Conservation (phyloP, 92 coral and sea anemone genomes). For the Parazoanthus darwini region DNA sequence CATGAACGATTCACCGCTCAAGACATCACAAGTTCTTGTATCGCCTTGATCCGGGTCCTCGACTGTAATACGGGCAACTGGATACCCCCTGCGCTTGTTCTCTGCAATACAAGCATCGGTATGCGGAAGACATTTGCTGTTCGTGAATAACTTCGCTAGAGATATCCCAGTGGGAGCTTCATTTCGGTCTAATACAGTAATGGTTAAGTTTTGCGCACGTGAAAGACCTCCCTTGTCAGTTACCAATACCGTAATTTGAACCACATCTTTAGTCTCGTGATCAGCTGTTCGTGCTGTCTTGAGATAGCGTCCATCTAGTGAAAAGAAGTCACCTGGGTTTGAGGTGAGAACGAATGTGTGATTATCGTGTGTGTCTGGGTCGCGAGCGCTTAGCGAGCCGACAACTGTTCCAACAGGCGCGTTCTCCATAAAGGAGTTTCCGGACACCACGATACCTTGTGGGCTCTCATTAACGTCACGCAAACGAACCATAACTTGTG, state of each 20-base stretch:
- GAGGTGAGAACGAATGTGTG: conserved; percentile 59
- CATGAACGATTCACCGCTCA: conserved; percentile 52
- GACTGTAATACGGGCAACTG: conserved; percentile 51
- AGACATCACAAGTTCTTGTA: conserved; percentile 51
- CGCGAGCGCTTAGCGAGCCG: conserved; percentile 67
- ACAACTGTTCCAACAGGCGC: conserved; percentile 59
- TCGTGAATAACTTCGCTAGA: conserved; percentile 11
- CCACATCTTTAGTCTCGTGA: conserved; percentile 52
- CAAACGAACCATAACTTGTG: conserved; percentile 52
- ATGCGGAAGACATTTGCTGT: conserved; percentile 21
- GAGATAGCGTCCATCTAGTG: conserved; percentile 46
- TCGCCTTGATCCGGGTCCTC: conserved; percentile 64
- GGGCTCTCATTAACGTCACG: conserved; percentile 68
- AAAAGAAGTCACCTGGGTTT: conserved; percentile 48
- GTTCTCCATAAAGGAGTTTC: conserved; percentile 63
- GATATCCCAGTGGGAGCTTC: conserved; percentile 55
- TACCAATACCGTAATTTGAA: conserved; percentile 34
- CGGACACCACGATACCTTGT: conserved; percentile 56
- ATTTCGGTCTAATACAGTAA: conserved; percentile 62
- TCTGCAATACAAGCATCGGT: conserved; percentile 57
- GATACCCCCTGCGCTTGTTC: conserved; percentile 59
- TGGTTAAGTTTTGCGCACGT: conserved; percentile 44
- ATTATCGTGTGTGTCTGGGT: conserved; percentile 64
- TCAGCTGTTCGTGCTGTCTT: conserved; percentile 53
- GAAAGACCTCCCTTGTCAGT: conserved; percentile 63